phyloP scores from a whole-genome alignment of 2,888 invertebrate genomes.

The Thera obeliscata region DNA sequence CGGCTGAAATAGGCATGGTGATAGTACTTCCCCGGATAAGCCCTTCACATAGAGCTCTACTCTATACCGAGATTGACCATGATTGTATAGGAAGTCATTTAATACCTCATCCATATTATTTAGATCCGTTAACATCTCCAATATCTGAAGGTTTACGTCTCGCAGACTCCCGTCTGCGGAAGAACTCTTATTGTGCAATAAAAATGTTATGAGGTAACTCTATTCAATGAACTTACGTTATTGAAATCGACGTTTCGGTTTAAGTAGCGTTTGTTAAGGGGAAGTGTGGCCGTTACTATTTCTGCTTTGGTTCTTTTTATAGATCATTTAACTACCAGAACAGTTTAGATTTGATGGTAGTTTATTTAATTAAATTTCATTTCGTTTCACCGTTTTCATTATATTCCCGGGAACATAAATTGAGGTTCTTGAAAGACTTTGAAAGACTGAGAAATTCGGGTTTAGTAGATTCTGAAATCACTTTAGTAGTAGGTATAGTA shows the following conservation, averaged over 20 bases:
- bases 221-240: slow-evolving; percentile 81
- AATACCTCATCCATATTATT: background rate
- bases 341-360: background rate
- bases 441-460: no score
- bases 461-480: no score
- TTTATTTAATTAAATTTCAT: background rate
- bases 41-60: no score
- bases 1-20: no score
- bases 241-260: slow-evolving; percentile 76
- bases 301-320: slow-evolving; percentile 52
- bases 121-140: slow-evolving; percentile 51
- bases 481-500: no score
- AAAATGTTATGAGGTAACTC: slow-evolving; percentile 82
- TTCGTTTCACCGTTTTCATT: background rate
- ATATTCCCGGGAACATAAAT: background rate
- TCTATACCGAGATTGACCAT: no score
- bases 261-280: slow-evolving; percentile 68
- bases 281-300: slow-evolving; percentile 57
- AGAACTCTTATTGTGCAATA: slow-evolving; percentile 79
- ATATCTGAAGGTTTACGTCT: slow-evolving; percentile 68
- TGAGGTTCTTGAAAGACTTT: no score
- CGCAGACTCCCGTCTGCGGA: slow-evolving; percentile 53
- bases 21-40: no score
- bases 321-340: background rate
- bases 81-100: background rate